These are phyloP conservation scores for Hippoglossus stenolepis DNA, from an alignment of 2,113 vertebrate species.

Conservation along the genomic window DNA sequence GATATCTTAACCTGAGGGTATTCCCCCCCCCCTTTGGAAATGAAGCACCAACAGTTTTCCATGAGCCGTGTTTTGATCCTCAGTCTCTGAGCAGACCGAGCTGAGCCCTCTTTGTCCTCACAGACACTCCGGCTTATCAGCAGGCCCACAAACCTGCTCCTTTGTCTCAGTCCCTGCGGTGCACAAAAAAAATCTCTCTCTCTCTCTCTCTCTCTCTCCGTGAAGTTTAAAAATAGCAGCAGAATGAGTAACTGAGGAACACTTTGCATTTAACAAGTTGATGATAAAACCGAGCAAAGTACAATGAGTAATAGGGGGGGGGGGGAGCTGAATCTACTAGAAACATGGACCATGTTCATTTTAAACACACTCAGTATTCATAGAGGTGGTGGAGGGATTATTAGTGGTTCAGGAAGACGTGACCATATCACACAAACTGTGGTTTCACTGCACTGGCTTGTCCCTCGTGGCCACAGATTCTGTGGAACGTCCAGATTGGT, in stretches of 20 bases:
- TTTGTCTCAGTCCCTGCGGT: slow-evolving; percentile 54
- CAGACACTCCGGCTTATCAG: slow-evolving; percentile 60
- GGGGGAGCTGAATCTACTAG: slow-evolving; percentile 33
- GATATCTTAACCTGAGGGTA: slow-evolving; percentile 17
- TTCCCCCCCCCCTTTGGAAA: slow-evolving; percentile 21
- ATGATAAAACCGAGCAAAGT: slow-evolving; percentile 53
- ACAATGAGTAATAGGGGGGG: slow-evolving; percentile 24
- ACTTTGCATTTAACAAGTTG: slow-evolving; percentile 54
- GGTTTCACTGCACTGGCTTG: too few species aligned
- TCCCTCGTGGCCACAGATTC: too few species aligned
- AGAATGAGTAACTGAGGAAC: slow-evolving; percentile 34
- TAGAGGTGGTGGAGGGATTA: too few species aligned
- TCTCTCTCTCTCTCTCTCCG: slow-evolving; percentile 23
- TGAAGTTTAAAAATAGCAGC: slow-evolving; percentile 67
- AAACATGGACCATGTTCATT: not conserved
- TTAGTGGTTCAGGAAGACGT: too few species aligned
- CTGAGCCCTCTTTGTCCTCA: slow-evolving; percentile 42
- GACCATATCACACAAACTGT: too few species aligned
- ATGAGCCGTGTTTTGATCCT: slow-evolving; percentile 42
- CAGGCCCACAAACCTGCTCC: slow-evolving; percentile 51
- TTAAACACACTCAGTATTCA: not conserved
- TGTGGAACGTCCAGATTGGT: too few species aligned
- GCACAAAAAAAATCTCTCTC: not conserved
- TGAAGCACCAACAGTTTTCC: slow-evolving; percentile 31
- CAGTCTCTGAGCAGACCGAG: slow-evolving; percentile 18